phyloP scores from a whole-genome alignment of 2,113 vertebrate genomes.

The Tapirus terrestris region DNA sequence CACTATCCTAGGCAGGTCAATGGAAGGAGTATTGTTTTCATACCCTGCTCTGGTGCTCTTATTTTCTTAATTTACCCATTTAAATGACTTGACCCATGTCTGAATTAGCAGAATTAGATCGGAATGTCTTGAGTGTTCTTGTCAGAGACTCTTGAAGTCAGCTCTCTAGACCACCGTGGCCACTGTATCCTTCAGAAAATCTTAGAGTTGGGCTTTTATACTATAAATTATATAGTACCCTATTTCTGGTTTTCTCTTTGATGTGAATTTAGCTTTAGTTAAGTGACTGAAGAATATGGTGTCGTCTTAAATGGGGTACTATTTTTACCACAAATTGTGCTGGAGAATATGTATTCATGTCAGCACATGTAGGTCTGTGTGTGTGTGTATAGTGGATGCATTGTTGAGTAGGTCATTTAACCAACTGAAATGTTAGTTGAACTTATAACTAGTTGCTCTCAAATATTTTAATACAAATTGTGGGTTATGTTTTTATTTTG shows the following conservation, averaged over 20 bases:
- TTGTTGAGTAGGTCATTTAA: neutral
- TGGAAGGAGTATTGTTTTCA: slow-evolving; percentile 20
- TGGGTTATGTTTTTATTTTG: neutral
- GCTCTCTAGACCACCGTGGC: neutral
- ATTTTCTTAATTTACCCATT: neutral
- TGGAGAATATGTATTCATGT: neutral
- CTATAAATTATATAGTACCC: neutral
- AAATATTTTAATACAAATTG: neutral
- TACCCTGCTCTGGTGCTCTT: neutral
- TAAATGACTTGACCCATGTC: neutral
- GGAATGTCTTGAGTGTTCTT: neutral
- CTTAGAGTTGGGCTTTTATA: neutral
- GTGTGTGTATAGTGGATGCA: neutral
- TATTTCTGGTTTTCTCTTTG: neutral
- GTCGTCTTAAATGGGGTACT: neutral
- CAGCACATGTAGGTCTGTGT: neutral
- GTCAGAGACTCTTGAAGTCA: neutral
- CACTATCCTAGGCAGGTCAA: neutral
- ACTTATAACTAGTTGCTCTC: neutral
- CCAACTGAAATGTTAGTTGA: neutral
- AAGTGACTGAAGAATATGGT: neutral
- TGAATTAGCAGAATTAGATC: neutral
- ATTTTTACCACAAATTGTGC: neutral
- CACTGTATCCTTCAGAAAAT: neutral
- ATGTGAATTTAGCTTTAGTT: neutral